Conservation (phyloP, 2,113 vertebrate species). For the Paradisaea rubra region DNA sequence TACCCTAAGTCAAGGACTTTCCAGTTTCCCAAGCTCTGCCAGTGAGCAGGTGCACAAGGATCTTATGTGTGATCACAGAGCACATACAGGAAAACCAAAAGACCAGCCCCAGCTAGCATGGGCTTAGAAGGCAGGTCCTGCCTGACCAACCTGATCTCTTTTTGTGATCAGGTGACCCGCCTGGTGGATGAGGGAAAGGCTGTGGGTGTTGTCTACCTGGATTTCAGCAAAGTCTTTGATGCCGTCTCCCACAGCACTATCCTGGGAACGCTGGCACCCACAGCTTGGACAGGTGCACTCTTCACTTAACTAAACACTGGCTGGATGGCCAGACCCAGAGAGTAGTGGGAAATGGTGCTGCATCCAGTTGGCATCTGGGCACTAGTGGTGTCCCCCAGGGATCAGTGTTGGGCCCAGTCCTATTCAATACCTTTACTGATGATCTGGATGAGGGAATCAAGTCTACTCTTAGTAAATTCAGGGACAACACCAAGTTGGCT, state of each 20-base stretch:
- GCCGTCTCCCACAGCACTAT: fast-evolving
- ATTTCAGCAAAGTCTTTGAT: neutral
- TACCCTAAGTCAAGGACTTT: neutral
- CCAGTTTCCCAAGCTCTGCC: neutral
- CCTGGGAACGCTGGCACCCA: neutral
- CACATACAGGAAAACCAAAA: neutral
- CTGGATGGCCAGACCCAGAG: neutral
- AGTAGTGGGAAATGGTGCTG: neutral
- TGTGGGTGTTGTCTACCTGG: neutral
- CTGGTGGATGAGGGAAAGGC: neutral
- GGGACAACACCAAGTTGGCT: neutral
- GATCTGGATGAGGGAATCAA: neutral
- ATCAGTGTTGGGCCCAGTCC: neutral
- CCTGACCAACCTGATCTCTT: neutral
- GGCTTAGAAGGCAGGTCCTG: neutral
- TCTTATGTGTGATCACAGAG: neutral
- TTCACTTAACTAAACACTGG: neutral
- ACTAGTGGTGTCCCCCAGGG: neutral
- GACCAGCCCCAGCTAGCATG: neutral
- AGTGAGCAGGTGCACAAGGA: neutral
- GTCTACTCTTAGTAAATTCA: neutral
- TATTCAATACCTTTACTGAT: neutral
- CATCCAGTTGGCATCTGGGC: neutral
- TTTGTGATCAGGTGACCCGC: neutral
- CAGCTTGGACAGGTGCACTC: neutral